Conservation (phyloP, 2,113 vertebrate genomes). For the Archocentrus centrarchus region DNA sequence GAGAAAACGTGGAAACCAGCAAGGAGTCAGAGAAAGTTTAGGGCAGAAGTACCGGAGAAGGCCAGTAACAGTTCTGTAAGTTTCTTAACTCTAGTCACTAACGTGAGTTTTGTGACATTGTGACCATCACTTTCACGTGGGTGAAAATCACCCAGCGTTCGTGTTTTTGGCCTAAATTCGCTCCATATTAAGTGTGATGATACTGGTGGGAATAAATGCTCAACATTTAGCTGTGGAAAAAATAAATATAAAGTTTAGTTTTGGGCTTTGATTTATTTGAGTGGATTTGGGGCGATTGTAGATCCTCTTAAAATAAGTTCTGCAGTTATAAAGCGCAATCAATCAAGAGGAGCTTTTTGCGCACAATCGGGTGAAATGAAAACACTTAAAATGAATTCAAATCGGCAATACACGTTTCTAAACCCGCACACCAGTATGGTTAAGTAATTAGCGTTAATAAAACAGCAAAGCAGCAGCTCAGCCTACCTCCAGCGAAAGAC, state of each 20-base stretch:
- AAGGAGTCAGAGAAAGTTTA: conserved; percentile 49
- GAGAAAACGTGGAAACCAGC: conserved; percentile 41
- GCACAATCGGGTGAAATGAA: not conserved
- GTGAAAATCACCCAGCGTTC: no score
- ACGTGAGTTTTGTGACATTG: no score
- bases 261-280: not conserved
- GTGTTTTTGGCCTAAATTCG: not conserved
- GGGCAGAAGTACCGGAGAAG: conserved; percentile 37
- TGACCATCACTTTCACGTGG: no score
- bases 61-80: not conserved
- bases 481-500: conserved; percentile 93
- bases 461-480: not conserved
- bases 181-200: not conserved
- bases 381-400: not conserved
- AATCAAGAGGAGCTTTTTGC: not conserved
- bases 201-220: not conserved
- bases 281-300: no score
- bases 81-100: not conserved
- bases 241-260: not conserved
- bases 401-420: not conserved
- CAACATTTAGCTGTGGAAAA: no score
- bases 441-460: not conserved
- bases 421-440: not conserved
- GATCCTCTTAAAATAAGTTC: not conserved
- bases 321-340: not conserved